Evolutionary conservation across 2,797 vertebrate species (phyloP).

Genomic region (Chrysocyon brachyurus): DNA sequence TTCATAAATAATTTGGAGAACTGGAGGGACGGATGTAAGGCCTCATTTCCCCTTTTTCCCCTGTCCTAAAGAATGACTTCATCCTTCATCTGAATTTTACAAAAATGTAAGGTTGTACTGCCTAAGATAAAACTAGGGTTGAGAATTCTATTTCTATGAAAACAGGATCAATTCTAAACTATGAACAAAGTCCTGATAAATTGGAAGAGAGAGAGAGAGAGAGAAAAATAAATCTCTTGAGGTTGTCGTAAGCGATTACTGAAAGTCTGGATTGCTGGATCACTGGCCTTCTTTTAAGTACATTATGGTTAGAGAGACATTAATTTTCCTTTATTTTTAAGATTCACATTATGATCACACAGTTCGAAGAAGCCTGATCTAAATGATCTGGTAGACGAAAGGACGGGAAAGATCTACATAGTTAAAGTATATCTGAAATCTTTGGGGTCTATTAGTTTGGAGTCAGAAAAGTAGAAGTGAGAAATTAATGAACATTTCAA

Average conservation of each 20-base stretch:
- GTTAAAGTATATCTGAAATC: neutral
- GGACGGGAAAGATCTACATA: neutral
- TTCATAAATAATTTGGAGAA: conserved; percentile 5
- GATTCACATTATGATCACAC: neutral
- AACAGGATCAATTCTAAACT: conserved; percentile 46
- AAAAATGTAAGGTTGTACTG: neutral
- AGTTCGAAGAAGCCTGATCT: neutral
- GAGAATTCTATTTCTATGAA: conserved; percentile 7
- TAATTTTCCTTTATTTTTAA: conserved; percentile 56
- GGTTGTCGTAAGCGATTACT: neutral
- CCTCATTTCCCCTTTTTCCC: neutral
- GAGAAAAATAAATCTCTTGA: neutral
- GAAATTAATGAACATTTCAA: conserved; percentile 1
- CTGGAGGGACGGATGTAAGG: neutral
- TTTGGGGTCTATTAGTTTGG: conserved; percentile 44
- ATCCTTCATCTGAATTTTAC: neutral
- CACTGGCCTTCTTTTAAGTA: neutral
- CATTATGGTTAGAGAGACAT: conserved; percentile 3
- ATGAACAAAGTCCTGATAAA: neutral
- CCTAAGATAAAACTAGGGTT: conserved; percentile 34
- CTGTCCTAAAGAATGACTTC: neutral
- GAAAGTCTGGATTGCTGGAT: neutral
- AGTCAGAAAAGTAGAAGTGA: conserved; percentile 2
- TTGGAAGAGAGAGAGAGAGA: neutral
- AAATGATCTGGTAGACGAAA: conserved; percentile 12